These are phyloP conservation scores for Athalia circularis DNA, from an alignment of 2,888 invertebrate genomes.

Conservation along the genomic window DNA sequence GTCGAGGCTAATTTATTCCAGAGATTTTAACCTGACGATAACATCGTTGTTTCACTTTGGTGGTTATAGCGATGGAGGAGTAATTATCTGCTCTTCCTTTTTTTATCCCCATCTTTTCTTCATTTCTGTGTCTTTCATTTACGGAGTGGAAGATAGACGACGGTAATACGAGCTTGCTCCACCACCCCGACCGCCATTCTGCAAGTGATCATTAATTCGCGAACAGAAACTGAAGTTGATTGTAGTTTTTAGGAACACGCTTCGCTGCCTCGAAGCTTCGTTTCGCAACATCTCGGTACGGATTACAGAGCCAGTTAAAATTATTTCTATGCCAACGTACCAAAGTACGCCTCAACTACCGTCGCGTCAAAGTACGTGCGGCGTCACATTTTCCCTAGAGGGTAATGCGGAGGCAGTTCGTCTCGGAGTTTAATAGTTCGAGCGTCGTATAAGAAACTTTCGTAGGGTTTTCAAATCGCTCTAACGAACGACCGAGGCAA, in stretches of 20 bases:
- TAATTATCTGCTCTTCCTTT: not conserved
- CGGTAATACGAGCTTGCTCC: not conserved
- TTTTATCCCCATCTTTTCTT: not conserved
- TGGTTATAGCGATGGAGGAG: not conserved
- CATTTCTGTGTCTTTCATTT: not conserved
- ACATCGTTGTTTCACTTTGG: slow-evolving; percentile 18
- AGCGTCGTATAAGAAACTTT: too few relatives aligned
- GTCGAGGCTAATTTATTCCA: not conserved
- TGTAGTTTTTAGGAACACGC: slow-evolving; percentile 21
- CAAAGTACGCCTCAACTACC: too few relatives aligned
- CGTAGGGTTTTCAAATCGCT: too few relatives aligned
- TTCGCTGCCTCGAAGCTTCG: not conserved
- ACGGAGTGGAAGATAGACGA: not conserved
- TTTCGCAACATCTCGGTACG: too few relatives aligned
- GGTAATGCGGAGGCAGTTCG: too few relatives aligned
- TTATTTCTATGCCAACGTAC: too few relatives aligned
- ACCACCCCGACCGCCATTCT: not conserved
- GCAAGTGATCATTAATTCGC: slow-evolving; percentile 36
- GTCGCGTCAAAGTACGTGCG: too few relatives aligned
- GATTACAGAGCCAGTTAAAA: too few relatives aligned
- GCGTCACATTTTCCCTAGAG: too few relatives aligned
- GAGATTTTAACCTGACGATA: not conserved
- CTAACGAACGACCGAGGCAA: too few relatives aligned
- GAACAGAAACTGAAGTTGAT: slow-evolving; percentile 20
- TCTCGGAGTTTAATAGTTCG: too few relatives aligned